Percentiles rank a stretch among this genome's conserved stretches.
phyloP scores from a whole-genome alignment of 2,797 vertebrate species.

The Enteromius argenteus region DNA sequence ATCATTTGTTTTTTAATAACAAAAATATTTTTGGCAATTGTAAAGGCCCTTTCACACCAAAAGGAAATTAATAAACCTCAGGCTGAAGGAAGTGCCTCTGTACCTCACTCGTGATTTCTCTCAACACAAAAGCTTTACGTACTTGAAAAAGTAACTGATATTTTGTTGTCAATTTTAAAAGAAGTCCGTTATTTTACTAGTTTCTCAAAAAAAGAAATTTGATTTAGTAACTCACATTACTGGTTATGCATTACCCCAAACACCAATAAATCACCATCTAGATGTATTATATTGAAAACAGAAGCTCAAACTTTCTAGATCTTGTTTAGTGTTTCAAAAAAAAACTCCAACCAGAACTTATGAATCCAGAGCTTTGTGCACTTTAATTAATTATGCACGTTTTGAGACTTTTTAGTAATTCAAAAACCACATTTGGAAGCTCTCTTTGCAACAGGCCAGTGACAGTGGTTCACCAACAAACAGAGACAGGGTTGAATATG shows the following conservation, averaged over 20 bases:
- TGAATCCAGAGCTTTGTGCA: background rate
- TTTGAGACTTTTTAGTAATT: background rate
- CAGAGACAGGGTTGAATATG: no score
- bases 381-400: constrained; percentile 8
- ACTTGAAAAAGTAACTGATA: no score
- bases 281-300: background rate
- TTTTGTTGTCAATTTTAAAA: no score
- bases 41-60: background rate
- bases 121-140: no score
- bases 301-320: background rate
- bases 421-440: background rate
- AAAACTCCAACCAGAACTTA: background rate
- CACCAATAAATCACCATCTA: background rate
- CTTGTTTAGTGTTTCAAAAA: background rate
- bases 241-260: background rate
- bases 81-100: background rate
- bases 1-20: background rate
- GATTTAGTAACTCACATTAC: background rate
- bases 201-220: background rate
- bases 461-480: constrained; percentile 5
- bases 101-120: background rate
- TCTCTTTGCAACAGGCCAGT: background rate
- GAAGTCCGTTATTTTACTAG: no score
- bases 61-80: background rate
- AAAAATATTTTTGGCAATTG: background rate